phyloP scores from a whole-genome alignment of 2,888 invertebrate species.

The Tineola bisselliella region DNA sequence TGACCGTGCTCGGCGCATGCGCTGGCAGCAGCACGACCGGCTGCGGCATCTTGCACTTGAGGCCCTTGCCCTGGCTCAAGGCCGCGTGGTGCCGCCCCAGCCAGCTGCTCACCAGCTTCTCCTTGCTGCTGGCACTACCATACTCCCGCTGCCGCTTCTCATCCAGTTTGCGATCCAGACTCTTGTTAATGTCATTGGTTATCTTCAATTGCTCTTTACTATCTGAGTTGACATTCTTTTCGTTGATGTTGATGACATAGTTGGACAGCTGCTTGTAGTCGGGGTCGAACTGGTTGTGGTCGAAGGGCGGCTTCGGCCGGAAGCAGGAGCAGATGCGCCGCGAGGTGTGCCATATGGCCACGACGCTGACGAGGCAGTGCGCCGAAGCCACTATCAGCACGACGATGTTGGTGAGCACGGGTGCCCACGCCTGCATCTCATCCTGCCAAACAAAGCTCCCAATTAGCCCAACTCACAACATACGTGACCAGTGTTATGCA shows the following conservation, averaged over 20 bases:
- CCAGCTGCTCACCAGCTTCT: constrained; percentile 68
- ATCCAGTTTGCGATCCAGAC: constrained; percentile 34
- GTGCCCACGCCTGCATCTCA: constrained; percentile 67
- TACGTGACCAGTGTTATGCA: too few relatives aligned
- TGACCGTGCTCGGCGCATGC: constrained; percentile 56
- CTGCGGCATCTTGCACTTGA: constrained; percentile 19
- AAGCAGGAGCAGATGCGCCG: constrained; percentile 68
- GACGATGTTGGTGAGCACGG: constrained; percentile 71
- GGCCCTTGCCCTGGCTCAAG: constrained; percentile 17
- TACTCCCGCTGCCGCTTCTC: constrained; percentile 47
- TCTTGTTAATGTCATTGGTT: constrained; percentile 28
- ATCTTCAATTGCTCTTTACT: constrained; percentile 28
- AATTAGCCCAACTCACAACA: too few relatives aligned
- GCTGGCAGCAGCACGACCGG: constrained; percentile 49
- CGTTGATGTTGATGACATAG: constrained; percentile 49
- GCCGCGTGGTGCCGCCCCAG: constrained; percentile 52
- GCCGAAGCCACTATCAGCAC: constrained; percentile 67
- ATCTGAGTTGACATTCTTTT: constrained; percentile 30
- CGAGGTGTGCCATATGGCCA: constrained; percentile 64
- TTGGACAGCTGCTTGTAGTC: constrained; percentile 31
- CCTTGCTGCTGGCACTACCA: constrained; percentile 62
- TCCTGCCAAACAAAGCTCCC: constrained; percentile 34
- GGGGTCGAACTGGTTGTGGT: constrained; percentile 64
- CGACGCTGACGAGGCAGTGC: constrained; percentile 65
- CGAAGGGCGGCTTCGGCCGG: constrained; percentile 51